These are phyloP conservation scores for Labeo rohita DNA, from an alignment of 2,113 vertebrate genomes.

Conservation along the genomic window DNA sequence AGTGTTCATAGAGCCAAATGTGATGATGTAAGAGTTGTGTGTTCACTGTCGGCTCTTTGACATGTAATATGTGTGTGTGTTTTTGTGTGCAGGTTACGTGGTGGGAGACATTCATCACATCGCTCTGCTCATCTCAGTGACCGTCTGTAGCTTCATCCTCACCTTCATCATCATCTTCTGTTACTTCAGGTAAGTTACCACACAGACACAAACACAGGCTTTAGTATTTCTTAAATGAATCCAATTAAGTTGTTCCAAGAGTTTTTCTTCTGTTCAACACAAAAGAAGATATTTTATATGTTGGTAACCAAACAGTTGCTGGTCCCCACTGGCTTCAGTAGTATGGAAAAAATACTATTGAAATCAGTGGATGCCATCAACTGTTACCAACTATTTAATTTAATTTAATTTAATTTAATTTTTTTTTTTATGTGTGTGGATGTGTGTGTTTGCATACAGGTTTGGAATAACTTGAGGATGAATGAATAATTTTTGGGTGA, in stretches of 20 bases:
- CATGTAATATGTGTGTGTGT: background rate
- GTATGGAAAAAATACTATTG: background rate
- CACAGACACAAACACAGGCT: background rate
- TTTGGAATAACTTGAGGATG: too few relatives aligned
- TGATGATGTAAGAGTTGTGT: conserved; percentile 16
- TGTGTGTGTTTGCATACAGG: too few relatives aligned
- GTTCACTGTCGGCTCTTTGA: background rate
- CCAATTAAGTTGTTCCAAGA: background rate
- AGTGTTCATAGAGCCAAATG: background rate
- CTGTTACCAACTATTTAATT: too few relatives aligned
- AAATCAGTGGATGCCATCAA: background rate
- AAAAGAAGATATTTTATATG: background rate
- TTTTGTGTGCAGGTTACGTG: conserved; percentile 78
- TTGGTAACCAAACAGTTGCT: background rate
- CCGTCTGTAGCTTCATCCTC: conserved; percentile 88
- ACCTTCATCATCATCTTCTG: conserved; percentile 87
- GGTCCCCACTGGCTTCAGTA: background rate
- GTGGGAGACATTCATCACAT: conserved; percentile 88
- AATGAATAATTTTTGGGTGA: too few relatives aligned
- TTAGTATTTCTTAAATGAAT: background rate
- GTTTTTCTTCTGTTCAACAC: background rate
- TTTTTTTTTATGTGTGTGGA: too few relatives aligned
- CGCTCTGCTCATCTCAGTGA: conserved; percentile 88
- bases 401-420: too few relatives aligned
- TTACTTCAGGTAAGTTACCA: conserved; percentile 83